Evolutionary conservation across 2,113 vertebrate species (phyloP), one percentile per base, ranked within the genome.

Genomic region (Xiphophorus maculatus): DNA sequence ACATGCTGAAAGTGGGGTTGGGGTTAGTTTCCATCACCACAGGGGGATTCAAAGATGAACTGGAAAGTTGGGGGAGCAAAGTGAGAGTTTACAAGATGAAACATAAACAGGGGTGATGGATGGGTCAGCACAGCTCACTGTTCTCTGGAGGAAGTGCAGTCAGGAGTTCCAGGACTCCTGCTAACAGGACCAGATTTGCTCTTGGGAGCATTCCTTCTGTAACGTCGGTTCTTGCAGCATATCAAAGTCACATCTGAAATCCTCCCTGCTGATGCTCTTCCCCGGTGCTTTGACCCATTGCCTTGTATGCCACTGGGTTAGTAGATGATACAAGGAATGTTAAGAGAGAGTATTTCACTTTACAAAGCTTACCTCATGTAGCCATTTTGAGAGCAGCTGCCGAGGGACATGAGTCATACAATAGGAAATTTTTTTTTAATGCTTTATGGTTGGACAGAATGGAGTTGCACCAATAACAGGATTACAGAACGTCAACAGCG

Each of bases 21-120:
- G 81, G 66, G 78, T 74, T 64, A 77, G 85, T 77, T 88, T 86
- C 80, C 82, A 88, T 90, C 84, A 71, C 83, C 78, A 63, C 77
- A 35, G 33, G 66, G 80, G 69, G 83, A 82, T 82, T 89, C 87
- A 85, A 92, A 88, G 86, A 71, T 62, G 77, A 66, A 66, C 4
- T 4, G 69, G 70, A 79, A 72, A 80, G 79, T 74, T 78, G 68
- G 72, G 17, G 74, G 68, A 11, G 63, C 80, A 71, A 73, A 75
- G 14, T 10, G 71, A 62, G 66, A 79, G 87, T 84, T 88, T 88
- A 86, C 58, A 80, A 66, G 79, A 58, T 33, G 90, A 88, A 92
- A 92, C 92, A 90, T 90, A 91, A 94, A 92, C 88, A 90, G 73
- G 40, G 25, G 66, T 84, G 86, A 92, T 68, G 63, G 86, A 88